These are phyloP conservation scores for Pantherophis vulpinus DNA, from an alignment of 2,797 vertebrate genomes.

Conservation along the genomic window DNA sequence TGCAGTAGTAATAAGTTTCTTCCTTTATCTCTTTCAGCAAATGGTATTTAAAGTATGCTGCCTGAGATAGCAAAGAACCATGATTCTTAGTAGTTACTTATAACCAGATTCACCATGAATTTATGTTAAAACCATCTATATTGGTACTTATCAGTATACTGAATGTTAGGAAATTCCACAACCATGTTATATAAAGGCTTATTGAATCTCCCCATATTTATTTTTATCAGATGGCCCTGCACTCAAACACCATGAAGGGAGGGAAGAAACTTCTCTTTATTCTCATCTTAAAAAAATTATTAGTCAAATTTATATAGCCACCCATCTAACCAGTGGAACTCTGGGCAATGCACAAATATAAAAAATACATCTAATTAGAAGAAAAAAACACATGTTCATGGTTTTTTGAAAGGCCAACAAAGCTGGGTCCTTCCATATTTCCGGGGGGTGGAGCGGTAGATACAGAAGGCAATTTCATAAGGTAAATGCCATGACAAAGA, in stretches of 20 bases:
- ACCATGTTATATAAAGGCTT: neutral
- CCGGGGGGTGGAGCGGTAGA: too few relatives aligned
- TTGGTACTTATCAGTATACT: neutral
- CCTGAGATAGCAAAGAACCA: neutral
- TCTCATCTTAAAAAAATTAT: neutral
- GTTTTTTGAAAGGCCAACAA: neutral
- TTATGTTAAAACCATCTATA: neutral
- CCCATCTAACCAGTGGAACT: neutral
- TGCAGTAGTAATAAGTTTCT: neutral
- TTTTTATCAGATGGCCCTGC: neutral
- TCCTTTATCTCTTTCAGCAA: neutral
- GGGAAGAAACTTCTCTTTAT: neutral
- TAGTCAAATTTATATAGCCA: neutral
- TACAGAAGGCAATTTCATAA: too few relatives aligned
- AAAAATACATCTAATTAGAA: neutral
- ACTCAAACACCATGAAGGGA: neutral
- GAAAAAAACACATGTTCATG: neutral
- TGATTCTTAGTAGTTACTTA: neutral
- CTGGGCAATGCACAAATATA: neutral
- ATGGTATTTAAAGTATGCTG: neutral
- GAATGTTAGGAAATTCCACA: neutral
- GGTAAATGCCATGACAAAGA: too few relatives aligned
- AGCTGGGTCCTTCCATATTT: too few relatives aligned
- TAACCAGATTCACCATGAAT: neutral
- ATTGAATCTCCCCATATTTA: neutral